phyloP scores from a whole-genome alignment of 2,797 vertebrate species.

The Odontamblyopus rebecca region DNA sequence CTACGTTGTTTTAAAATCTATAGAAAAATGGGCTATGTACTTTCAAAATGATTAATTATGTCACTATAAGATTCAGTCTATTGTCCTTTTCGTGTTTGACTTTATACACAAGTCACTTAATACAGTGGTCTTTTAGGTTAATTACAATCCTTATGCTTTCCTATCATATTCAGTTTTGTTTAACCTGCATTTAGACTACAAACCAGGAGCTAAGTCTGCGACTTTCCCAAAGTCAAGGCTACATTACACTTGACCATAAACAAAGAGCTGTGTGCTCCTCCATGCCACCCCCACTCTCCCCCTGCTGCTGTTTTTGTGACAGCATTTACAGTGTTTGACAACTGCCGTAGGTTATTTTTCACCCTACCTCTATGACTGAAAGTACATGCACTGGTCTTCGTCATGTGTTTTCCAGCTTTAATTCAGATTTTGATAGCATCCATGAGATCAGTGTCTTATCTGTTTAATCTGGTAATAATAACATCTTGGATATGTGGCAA shows the following conservation, averaged over 20 bases:
- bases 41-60: not conserved
- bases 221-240: conserved; percentile 14
- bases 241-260: conserved; percentile 36
- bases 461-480: conserved; percentile 20
- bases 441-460: conserved; percentile 37
- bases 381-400: conserved; percentile 27
- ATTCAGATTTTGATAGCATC: conserved; percentile 24
- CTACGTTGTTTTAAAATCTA: not conserved
- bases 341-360: conserved; percentile 5
- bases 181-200: not conserved
- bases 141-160: not conserved
- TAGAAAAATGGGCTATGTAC: not conserved
- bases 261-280: conserved; percentile 35
- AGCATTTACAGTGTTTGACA: conserved; percentile 7
- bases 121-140: not conserved
- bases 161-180: not conserved
- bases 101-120: not conserved
- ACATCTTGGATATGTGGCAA: conserved; percentile 13
- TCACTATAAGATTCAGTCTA: not conserved
- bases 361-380: not conserved
- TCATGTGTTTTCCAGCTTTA: conserved; percentile 25
- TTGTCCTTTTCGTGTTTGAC: not conserved
- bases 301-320: conserved; percentile 19
- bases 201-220: conserved; percentile 9
- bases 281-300: conserved; percentile 22